A percentile compares a stretch with the other conserved stretches of the same genome.
phyloP scores from a whole-genome alignment of 2,797 vertebrate species.

The Enteromius trimaculatus region DNA sequence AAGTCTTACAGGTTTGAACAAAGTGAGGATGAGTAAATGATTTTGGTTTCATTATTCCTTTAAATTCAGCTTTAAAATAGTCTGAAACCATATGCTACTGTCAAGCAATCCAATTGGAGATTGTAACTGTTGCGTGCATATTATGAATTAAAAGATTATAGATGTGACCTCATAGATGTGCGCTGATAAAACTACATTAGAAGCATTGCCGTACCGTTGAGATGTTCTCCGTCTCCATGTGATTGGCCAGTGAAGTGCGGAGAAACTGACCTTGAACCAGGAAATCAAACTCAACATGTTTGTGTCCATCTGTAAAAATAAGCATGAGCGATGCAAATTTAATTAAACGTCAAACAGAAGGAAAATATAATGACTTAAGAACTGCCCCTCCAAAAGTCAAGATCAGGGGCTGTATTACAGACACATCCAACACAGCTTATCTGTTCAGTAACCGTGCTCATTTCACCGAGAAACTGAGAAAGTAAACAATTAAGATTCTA shows the following conservation, averaged over 20 bases:
- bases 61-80: not conserved
- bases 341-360: not conserved
- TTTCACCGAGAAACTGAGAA: not conserved
- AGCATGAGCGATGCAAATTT: not conserved
- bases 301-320: conserved; percentile 82
- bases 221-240: conserved; percentile 92
- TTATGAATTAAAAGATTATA: not conserved
- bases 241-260: conserved; percentile 82
- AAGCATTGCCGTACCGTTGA: conserved; percentile 81
- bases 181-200: not conserved
- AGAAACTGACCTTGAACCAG: conserved; percentile 94
- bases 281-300: conserved; percentile 96
- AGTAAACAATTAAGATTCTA: not conserved
- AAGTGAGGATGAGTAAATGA: not conserved
- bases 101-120: not conserved
- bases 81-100: not conserved
- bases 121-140: not conserved
- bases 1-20: not conserved
- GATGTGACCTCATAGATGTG: not conserved
- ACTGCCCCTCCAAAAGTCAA: not conserved
- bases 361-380: not conserved
- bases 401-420: not conserved
- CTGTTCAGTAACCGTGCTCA: not conserved
- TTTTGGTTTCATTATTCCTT: not conserved
- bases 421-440: not conserved